phyloP scores from a whole-genome alignment of 2,888 invertebrate genomes.

The Ctenicera cuprea region DNA sequence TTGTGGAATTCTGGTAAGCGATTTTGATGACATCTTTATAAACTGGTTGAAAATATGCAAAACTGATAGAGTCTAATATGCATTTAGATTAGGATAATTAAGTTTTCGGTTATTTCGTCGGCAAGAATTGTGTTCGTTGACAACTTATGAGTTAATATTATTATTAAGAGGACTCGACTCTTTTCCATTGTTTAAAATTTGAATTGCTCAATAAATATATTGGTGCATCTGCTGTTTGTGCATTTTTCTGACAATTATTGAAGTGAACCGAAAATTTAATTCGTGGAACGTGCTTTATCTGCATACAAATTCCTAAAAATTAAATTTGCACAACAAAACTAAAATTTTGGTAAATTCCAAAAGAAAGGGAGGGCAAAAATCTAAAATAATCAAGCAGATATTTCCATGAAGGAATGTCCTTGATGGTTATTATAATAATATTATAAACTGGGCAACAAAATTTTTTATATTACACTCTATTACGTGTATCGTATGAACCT shows the following conservation, averaged over 20 bases:
- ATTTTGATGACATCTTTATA: constrained; percentile 20
- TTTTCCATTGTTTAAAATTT: constrained; percentile 35
- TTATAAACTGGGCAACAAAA: too few relatives aligned
- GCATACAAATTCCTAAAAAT: background rate
- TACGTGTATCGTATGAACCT: too few relatives aligned
- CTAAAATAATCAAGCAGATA: too few relatives aligned
- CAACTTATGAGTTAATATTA: constrained; percentile 43
- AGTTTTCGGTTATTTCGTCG: constrained; percentile 15
- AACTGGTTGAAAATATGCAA: constrained; percentile 34
- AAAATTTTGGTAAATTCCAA: too few relatives aligned
- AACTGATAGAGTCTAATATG: constrained; percentile 32
- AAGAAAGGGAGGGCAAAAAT: too few relatives aligned
- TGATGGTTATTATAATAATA: too few relatives aligned
- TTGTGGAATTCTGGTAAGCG: constrained; percentile 16
- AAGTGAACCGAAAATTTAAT: background rate
- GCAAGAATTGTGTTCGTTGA: constrained; percentile 21
- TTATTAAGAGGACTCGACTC: constrained; percentile 22
- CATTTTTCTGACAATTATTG: constrained; percentile 25
- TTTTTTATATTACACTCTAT: too few relatives aligned
- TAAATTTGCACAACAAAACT: too few relatives aligned
- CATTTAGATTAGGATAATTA: constrained; percentile 37
- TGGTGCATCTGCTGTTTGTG: constrained; percentile 36
- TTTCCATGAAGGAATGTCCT: background rate
- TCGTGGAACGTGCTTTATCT: constrained; percentile 4
- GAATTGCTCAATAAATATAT: constrained; percentile 34